These are phyloP conservation scores for Corydoras maculifer DNA, from an alignment of 2,113 vertebrate species.

Conservation along the genomic window DNA sequence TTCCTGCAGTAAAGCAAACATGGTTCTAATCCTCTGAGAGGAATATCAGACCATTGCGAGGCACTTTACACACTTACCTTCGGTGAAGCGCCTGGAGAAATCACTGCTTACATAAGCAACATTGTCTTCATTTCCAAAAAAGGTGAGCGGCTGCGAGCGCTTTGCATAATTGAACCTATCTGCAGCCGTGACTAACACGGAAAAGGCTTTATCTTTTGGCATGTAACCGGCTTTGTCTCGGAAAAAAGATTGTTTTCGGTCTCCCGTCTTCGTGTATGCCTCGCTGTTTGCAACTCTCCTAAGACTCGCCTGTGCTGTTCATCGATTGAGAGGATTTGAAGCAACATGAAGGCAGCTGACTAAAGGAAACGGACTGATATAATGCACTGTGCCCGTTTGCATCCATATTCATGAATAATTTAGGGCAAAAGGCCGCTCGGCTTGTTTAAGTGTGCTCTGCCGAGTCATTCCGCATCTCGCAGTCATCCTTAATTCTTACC, in stretches of 20 bases:
- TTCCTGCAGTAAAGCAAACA: neutral
- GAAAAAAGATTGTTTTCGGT: slow-evolving; percentile 8
- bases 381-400: slow-evolving; percentile 9
- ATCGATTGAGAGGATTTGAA: slow-evolving; percentile 37
- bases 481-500: too few species aligned
- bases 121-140: slow-evolving; percentile 13
- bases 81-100: slow-evolving; percentile 17
- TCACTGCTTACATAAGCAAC: slow-evolving; percentile 31
- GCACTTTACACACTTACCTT: slow-evolving; percentile 16
- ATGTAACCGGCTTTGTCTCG: slow-evolving; percentile 23
- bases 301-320: slow-evolving; percentile 23
- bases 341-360: slow-evolving; percentile 20
- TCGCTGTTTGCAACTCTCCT: neutral
- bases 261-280: neutral
- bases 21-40: slow-evolving; percentile 24
- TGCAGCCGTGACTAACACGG: slow-evolving; percentile 24
- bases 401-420: slow-evolving; percentile 43
- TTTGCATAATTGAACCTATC: slow-evolving; percentile 37
- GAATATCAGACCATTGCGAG: slow-evolving; percentile 10
- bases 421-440: neutral
- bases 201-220: slow-evolving; percentile 18
- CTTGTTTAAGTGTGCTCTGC: too few species aligned
- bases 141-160: slow-evolving; percentile 28
- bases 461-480: too few species aligned
- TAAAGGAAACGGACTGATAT: slow-evolving; percentile 36